phyloP scores from a whole-genome alignment of 1,140 invertebrate genomes.

The Hetaerina americana region DNA sequence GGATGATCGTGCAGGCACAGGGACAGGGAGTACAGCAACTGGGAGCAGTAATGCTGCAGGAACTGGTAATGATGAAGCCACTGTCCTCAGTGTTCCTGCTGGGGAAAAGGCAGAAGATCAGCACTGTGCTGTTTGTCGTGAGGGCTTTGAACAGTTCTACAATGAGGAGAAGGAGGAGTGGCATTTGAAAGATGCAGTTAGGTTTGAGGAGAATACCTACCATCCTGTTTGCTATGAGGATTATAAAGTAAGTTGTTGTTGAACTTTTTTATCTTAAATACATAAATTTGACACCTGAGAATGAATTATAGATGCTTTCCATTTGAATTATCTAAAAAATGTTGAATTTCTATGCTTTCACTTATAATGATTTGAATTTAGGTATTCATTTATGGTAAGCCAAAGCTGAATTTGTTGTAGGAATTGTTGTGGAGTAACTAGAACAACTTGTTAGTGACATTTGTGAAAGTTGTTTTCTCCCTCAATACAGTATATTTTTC shows the following conservation, averaged over 20 bases:
- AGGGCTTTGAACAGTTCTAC: slow-evolving; percentile 86
- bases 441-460: no score
- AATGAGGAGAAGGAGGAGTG: slow-evolving; percentile 93
- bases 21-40: slow-evolving; percentile 33
- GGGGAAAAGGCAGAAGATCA: slow-evolving; percentile 40
- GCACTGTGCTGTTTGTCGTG: slow-evolving; percentile 75
- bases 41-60: slow-evolving; percentile 29
- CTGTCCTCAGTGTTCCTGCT: slow-evolving; percentile 46
- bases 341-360: slow-evolving; percentile 15
- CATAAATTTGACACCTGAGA: neutral
- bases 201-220: slow-evolving; percentile 64
- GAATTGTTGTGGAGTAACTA: no score
- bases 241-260: slow-evolving; percentile 54
- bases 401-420: no score
- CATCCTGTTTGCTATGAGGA: slow-evolving; percentile 87
- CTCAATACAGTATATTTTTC: no score
- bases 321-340: slow-evolving; percentile 12
- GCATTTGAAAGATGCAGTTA: slow-evolving; percentile 74
- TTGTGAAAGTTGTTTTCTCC: no score
- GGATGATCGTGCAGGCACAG: slow-evolving; percentile 12
- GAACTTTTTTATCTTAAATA: neutral
- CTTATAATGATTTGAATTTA: no score
- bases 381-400: no score
- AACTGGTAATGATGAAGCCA: slow-evolving; percentile 32
- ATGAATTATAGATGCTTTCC: neutral